Base-by-base conservation (phyloP, 2,797 vertebrate genomes). In the Bradypodion ventrale region DNA sequence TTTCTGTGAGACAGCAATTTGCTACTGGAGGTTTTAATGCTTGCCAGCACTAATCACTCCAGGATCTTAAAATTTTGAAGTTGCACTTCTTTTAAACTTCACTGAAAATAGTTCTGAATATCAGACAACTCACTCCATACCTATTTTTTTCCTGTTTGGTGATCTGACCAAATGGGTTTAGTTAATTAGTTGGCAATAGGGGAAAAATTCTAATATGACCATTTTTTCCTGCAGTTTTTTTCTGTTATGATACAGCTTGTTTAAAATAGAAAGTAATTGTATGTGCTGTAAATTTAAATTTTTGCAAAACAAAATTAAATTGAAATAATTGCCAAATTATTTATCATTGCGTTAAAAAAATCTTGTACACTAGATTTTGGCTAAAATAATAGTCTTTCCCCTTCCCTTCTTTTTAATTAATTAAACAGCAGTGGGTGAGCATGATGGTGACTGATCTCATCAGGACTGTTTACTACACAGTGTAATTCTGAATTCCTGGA, bases 1-100 rank as follows among this genome's bases (percentile, higher is more conserved):
- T 96, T 96, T 94, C 96, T 96, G 95, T 96, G 96, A 96, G 94
- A 95, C 95, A 95, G 95, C 96, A 96, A 96, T 96, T 96, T 96
- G 96, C 96, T 96, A 96, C 96, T 96, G 94, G 95, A 95, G 95
- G 92, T 96, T 95, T 94, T 95, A 90, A 94, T 90, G 95, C 95
- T 96, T 96, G 92, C 93, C 89, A 93, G 95, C 95, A 96, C 95
- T 94, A 90, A 93, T 96, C 95, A 96, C 96, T 96, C 96, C 95
- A 95, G 95, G 95, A 94, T 95, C 91, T 85, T 92, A 91, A 94
- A 93, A 93, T 92, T 93, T 90, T 80, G 40, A 92, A 87, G 83
- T 83, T 84, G 89, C 70, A 82, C 75, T 89, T 32, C 60, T 83
- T 76, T 81, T 80, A 90, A 87, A 78, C 10, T 10, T 75, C 85